Percentiles rank a stretch among this genome's conserved stretches.
These are phyloP conservation scores for Scophthalmus maximus DNA, from an alignment of 2,113 vertebrate genomes.

Conservation along the genomic window DNA sequence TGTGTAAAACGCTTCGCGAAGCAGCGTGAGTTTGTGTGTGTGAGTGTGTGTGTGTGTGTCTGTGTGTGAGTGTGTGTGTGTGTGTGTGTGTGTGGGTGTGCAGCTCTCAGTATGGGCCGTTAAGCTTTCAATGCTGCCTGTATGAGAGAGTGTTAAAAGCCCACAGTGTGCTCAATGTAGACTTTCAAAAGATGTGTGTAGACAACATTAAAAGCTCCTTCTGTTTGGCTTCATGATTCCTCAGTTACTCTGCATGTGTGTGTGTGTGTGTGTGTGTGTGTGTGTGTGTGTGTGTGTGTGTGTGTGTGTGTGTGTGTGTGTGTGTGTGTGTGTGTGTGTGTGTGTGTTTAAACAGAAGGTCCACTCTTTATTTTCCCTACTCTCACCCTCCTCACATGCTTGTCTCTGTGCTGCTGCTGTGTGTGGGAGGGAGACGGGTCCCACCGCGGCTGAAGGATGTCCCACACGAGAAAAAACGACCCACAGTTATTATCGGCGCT, in stretches of 20 bases:
- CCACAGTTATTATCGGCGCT: conserved; percentile 60
- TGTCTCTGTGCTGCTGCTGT: conserved; percentile 36
- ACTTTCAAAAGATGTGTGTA: conserved; percentile 68
- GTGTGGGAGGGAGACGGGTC: conserved; percentile 60
- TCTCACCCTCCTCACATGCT: conserved; percentile 43
- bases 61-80: conserved; percentile 14
- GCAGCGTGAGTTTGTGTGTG: conserved; percentile 15
- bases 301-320: conserved; percentile 23
- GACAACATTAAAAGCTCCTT: conserved; percentile 73
- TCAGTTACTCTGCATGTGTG: conserved; percentile 43
- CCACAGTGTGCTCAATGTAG: conserved; percentile 66
- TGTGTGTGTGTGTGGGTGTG: conserved; percentile 38
- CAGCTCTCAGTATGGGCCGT: conserved; percentile 53
- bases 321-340: conserved; percentile 23
- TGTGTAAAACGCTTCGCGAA: conserved; percentile 57
- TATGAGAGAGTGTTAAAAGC: conserved; percentile 75
- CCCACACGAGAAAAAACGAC: conserved; percentile 53
- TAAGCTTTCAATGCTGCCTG: conserved; percentile 74
- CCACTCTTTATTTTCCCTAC: conserved; percentile 55
- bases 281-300: conserved; percentile 20
- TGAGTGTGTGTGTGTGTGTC: conserved; percentile 22
- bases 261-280: conserved; percentile 25
- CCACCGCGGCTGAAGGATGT: conserved; percentile 59
- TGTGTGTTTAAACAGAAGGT: conserved; percentile 47
- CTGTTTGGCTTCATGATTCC: conserved; percentile 70